phyloP scores from a whole-genome alignment of 30 jellyfish, hydroid and myxozoan genomes.

The Aurelia coerulea region DNA sequence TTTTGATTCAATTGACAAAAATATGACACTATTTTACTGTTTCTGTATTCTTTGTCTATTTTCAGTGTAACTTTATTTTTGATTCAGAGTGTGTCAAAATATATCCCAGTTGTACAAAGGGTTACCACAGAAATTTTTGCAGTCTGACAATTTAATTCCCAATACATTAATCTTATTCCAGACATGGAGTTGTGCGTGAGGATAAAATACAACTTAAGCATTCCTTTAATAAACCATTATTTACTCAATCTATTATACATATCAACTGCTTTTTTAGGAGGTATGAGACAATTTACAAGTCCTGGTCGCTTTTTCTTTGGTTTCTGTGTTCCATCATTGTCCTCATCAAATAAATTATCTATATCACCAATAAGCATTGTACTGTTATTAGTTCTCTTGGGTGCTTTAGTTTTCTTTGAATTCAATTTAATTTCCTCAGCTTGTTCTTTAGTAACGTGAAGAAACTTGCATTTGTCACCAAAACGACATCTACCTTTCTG shows the following conservation, averaged over 20 bases:
- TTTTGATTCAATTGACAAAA: too few relatives aligned
- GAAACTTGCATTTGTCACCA: constrained; percentile 42
- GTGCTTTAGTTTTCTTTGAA: background rate
- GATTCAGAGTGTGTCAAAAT: too few relatives aligned
- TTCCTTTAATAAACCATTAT: background rate
- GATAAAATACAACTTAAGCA: background rate
- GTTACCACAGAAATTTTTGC: too few relatives aligned
- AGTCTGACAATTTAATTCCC: too few relatives aligned
- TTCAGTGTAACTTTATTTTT: too few relatives aligned
- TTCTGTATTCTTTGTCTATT: too few relatives aligned
- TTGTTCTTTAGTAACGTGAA: background rate
- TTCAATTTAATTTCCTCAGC: background rate
- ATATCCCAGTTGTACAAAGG: too few relatives aligned
- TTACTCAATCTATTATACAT: constrained; percentile 40
- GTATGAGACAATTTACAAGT: constrained; percentile 28
- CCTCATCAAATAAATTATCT: constrained; percentile 42
- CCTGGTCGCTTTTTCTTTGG: constrained; percentile 54
- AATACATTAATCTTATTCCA: too few relatives aligned
- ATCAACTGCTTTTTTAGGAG: constrained; percentile 52
- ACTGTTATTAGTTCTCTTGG: background rate
- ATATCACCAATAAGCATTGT: constrained; percentile 37
- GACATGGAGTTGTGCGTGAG: too few relatives aligned
- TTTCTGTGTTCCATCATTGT: background rate
- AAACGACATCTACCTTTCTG: constrained; percentile 36
- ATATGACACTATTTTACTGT: too few relatives aligned